These are phyloP conservation scores for Drosophila dunni DNA, from an alignment of 1,140 invertebrate genomes.

Conservation along the genomic window DNA sequence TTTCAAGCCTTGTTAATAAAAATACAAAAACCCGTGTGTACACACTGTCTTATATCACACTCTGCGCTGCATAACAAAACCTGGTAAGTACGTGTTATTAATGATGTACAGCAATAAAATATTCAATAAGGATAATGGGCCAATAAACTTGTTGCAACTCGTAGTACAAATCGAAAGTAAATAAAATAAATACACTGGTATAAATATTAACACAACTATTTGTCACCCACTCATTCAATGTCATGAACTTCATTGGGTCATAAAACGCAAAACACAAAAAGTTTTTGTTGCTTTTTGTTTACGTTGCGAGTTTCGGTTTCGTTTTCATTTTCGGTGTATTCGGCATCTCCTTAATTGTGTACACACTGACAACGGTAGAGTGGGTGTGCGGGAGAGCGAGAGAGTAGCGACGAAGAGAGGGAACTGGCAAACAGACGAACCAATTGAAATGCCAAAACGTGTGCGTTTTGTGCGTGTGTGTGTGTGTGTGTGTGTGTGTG, in stretches of 20 bases:
- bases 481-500: slow-evolving; percentile 37
- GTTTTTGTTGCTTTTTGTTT: slow-evolving; percentile 55
- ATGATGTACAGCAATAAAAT: slow-evolving; percentile 19
- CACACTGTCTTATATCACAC: slow-evolving; percentile 16
- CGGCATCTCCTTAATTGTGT: slow-evolving; percentile 60
- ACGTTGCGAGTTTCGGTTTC: slow-evolving; percentile 15
- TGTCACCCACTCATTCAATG: slow-evolving; percentile 70
- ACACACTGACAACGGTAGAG: background rate
- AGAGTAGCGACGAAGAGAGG: background rate
- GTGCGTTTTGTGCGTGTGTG: slow-evolving; percentile 31
- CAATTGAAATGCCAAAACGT: slow-evolving; percentile 70
- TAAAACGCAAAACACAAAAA: slow-evolving; percentile 67
- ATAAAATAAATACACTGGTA: background rate
- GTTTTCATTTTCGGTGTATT: slow-evolving; percentile 47
- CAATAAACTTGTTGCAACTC: slow-evolving; percentile 49
- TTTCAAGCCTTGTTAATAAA: background rate
- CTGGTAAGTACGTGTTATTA: slow-evolving; percentile 44
- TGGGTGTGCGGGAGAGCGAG: background rate
- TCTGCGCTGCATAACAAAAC: slow-evolving; percentile 14
- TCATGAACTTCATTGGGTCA: slow-evolving; percentile 78
- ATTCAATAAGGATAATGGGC: slow-evolving; percentile 53
- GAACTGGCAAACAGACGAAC: slow-evolving; percentile 15
- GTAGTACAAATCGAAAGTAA: slow-evolving; percentile 9
- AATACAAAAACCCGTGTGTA: background rate
- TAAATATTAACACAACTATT: slow-evolving; percentile 48